Conservation (phyloP, 2,797 vertebrate species). For the Triplophysa yarkandensis region DNA sequence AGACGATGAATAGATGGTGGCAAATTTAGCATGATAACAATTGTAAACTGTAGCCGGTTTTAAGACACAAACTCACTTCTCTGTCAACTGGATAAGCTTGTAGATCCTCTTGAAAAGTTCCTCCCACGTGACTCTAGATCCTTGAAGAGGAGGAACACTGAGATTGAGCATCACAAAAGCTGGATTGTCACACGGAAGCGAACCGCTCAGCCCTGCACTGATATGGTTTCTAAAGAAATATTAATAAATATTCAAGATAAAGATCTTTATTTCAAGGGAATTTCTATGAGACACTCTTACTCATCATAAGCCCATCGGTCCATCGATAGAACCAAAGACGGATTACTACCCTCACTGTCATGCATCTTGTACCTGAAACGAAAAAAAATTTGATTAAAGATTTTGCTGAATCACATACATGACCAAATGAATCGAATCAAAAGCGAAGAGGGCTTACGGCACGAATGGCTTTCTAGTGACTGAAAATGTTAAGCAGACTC, state of each 20-base stretch:
- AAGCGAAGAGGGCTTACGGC: neutral
- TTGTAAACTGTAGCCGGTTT: no score
- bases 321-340: conserved; percentile 1
- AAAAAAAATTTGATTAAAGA: neutral
- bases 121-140: neutral
- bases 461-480: conserved; percentile 12
- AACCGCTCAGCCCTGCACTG: neutral
- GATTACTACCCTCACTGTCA: conserved; percentile 4
- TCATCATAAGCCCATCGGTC: conserved; percentile 29
- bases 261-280: neutral
- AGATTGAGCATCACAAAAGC: conserved; percentile 17
- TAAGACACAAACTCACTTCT: conserved; percentile 10
- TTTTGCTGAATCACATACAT: neutral
- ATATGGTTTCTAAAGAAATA: neutral
- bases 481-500: conserved; percentile 31
- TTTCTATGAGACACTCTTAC: neutral
- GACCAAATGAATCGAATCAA: neutral
- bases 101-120: conserved; percentile 2
- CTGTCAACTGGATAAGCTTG: conserved; percentile 4
- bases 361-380: conserved; percentile 28
- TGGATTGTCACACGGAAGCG: neutral
- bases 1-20: no score
- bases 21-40: no score
- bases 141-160: conserved; percentile 22
- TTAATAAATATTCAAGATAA: neutral